phyloP scores from a whole-genome alignment of 2,888 invertebrate species.

The Lasioglossum oenotherae region DNA sequence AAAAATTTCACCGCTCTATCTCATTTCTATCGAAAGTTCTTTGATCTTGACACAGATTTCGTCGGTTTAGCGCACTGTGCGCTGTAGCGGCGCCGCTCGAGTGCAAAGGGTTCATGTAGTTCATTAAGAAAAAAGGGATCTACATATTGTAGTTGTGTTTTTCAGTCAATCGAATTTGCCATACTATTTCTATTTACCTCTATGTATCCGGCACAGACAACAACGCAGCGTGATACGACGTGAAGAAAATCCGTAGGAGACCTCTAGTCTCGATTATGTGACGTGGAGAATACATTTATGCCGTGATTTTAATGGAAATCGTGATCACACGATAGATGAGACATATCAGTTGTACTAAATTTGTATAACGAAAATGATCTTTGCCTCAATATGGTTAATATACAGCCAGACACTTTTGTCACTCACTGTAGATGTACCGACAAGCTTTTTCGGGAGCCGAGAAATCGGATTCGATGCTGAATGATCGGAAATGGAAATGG shows the following conservation, averaged over 20 bases:
- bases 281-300: too few species aligned
- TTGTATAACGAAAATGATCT: not conserved
- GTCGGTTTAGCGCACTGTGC: too few species aligned
- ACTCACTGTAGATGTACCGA: not conserved
- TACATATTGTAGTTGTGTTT: too few species aligned
- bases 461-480: not conserved
- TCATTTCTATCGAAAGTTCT: too few species aligned
- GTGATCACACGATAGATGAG: not conserved
- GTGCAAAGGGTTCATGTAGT: too few species aligned
- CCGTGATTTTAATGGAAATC: too few species aligned
- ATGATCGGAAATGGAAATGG: slow-evolving; percentile 56
- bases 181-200: not conserved
- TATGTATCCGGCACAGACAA: not conserved
- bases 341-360: not conserved
- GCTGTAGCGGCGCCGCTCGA: too few species aligned
- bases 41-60: too few species aligned
- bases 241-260: too few species aligned
- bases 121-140: not conserved
- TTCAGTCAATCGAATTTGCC: not conserved
- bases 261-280: too few species aligned
- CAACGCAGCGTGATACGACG: too few species aligned
- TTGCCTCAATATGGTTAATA: not conserved
- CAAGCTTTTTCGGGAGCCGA: not conserved
- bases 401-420: not conserved
- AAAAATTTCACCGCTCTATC: too few species aligned